A percentile compares a stretch with the other conserved stretches of the same genome.
Evolutionary conservation across 1,140 invertebrate species (phyloP).

Genomic region (Subanguina moxae): DNA sequence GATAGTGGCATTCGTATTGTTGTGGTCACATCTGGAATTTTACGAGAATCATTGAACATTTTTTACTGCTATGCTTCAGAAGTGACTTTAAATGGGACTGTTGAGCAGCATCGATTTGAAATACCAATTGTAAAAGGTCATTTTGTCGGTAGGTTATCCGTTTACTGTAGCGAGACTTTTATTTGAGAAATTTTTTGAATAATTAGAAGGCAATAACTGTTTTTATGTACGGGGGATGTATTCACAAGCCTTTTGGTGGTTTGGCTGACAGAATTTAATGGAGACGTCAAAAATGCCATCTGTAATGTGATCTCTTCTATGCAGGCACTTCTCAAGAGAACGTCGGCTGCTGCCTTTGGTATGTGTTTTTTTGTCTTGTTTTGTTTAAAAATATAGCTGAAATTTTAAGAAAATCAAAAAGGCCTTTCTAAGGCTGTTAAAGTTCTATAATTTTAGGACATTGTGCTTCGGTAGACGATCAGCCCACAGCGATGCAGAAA

Average conservation of each 20-base stretch:
- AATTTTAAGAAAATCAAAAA: no score
- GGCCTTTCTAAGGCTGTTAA: neutral
- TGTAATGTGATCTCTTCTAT: conserved; percentile 36
- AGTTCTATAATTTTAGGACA: neutral
- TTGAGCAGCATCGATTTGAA: conserved; percentile 31
- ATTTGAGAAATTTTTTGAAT: no score
- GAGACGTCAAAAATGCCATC: conserved; percentile 26
- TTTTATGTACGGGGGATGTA: conserved; percentile 36
- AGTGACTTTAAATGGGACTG: neutral
- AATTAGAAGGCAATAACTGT: no score
- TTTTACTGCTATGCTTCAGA: conserved; percentile 39
- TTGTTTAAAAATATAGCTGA: neutral
- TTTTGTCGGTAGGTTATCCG: conserved; percentile 29
- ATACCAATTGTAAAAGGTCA: conserved; percentile 26
- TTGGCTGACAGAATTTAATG: conserved; percentile 38
- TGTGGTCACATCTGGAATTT: conserved; percentile 39
- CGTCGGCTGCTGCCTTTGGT: conserved; percentile 31
- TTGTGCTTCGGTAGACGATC: neutral
- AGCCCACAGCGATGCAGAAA: conserved; percentile 15
- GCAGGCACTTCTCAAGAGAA: conserved; percentile 37
- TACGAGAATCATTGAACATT: neutral
- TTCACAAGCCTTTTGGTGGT: conserved; percentile 40
- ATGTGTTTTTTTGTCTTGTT: conserved; percentile 14
- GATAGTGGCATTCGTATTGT: conserved; percentile 13
- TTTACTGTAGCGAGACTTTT: no score